Conservation (phyloP, 2,113 vertebrate genomes). For the Coturnix japonica region DNA sequence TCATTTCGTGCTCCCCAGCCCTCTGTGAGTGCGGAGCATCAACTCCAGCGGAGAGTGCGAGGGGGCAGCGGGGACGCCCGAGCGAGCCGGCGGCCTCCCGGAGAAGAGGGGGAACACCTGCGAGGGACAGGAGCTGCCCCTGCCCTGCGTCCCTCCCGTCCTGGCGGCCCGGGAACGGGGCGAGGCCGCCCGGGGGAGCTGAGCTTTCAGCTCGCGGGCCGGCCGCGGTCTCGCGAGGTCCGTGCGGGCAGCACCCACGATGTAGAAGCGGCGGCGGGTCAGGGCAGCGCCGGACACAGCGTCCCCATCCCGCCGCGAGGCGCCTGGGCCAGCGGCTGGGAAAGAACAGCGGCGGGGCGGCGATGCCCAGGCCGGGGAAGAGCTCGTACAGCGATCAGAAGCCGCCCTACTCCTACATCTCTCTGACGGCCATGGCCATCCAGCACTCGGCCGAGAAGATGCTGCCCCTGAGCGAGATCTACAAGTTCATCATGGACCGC, state of each 20-base stretch:
- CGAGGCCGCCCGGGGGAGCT: background rate
- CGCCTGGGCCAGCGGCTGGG: background rate
- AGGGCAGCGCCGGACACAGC: background rate
- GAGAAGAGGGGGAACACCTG: background rate
- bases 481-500: conserved; percentile 99
- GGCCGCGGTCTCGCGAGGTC: background rate
- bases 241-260: background rate
- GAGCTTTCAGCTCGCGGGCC: background rate
- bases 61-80: background rate
- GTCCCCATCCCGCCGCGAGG: background rate
- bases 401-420: conserved; percentile 98
- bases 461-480: conserved; percentile 98
- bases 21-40: background rate
- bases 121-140: background rate
- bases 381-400: conserved; percentile 99
- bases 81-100: background rate
- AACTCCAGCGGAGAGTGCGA: background rate
- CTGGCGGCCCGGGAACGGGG: background rate
- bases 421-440: conserved; percentile 98
- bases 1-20: background rate
- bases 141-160: fast-evolving
- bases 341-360: background rate
- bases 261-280: background rate
- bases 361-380: conserved; percentile 95
- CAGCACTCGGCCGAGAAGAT: conserved; percentile 94